Percentiles rank a stretch among this genome's conserved stretches.
phyloP scores from a whole-genome alignment of 2,113 vertebrate genomes.

The Leucopsar rothschildi region DNA sequence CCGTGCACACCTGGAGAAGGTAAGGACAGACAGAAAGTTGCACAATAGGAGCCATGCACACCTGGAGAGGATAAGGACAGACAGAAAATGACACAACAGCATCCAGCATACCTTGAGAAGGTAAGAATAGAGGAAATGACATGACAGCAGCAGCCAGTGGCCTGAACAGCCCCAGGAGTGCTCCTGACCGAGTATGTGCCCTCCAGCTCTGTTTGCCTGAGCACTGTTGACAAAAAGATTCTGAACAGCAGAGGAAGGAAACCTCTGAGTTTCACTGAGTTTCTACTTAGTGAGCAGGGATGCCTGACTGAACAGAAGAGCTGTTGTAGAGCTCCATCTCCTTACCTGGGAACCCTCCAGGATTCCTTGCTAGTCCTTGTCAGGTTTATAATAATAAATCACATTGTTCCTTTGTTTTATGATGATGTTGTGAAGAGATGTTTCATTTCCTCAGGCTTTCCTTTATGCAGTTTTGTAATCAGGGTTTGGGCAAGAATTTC shows the following conservation, averaged over 20 bases:
- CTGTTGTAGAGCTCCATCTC: neutral
- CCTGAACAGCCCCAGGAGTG: neutral
- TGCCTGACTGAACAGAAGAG: neutral
- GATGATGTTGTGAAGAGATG: neutral
- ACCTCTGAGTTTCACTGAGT: neutral
- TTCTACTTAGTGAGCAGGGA: neutral
- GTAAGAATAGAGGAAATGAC: neutral
- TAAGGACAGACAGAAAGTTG: neutral
- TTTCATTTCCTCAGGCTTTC: slow-evolving; percentile 24
- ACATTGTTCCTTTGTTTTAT: neutral
- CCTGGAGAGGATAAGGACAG: neutral
- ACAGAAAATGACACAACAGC: neutral
- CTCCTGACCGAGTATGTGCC: neutral
- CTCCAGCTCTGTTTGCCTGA: neutral
- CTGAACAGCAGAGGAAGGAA: neutral
- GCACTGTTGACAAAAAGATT: neutral
- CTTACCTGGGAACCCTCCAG: neutral
- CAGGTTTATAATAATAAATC: neutral
- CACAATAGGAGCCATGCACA: neutral
- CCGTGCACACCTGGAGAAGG: neutral
- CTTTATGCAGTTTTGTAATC: slow-evolving; percentile 2
- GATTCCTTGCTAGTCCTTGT: neutral
- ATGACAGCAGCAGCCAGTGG: neutral
- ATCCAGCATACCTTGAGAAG: neutral
- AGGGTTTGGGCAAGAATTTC: neutral